A percentile compares a stretch with the other conserved stretches of the same genome.
Evolutionary conservation across 1,140 invertebrate genomes (phyloP).

Genomic region (Calliopsis andreniformis): DNA sequence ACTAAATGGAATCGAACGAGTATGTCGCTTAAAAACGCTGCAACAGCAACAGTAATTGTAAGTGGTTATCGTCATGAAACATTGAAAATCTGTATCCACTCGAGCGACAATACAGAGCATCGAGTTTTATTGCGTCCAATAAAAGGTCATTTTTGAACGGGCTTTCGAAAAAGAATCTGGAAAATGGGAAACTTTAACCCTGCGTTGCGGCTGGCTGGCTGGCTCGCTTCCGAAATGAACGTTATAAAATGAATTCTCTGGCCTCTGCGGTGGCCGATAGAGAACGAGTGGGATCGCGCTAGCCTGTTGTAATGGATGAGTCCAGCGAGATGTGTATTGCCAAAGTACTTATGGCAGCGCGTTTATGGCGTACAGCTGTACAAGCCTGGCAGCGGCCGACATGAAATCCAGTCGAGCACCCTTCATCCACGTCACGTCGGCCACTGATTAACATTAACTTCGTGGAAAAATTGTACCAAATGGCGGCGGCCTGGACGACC

Average conservation of each 20-base stretch:
- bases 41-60: constrained; percentile 17
- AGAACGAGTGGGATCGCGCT: constrained; percentile 52
- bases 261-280: constrained; percentile 23
- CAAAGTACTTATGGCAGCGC: constrained; percentile 65
- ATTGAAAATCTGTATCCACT: constrained; percentile 35
- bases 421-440: constrained; percentile 65
- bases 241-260: constrained; percentile 31
- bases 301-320: constrained; percentile 63
- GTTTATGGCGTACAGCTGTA: constrained; percentile 63
- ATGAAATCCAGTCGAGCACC: constrained; percentile 63
- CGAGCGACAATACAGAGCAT: neutral
- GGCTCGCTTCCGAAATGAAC: constrained; percentile 46
- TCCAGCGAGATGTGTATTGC: constrained; percentile 56
- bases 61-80: constrained; percentile 11
- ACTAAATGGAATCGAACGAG: too few species aligned
- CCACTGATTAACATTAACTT: constrained; percentile 68
- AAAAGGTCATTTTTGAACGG: constrained; percentile 44
- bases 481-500: constrained; percentile 25
- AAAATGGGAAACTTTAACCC: constrained; percentile 10
- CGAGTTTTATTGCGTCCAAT: constrained; percentile 22
- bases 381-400: constrained; percentile 62
- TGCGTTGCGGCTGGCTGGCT: neutral
- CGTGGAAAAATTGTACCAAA: constrained; percentile 66
- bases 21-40: constrained; percentile 20
- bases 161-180: constrained; percentile 41